phyloP scores from a whole-genome alignment of 2,888 invertebrate species.

The Caenorhabditis panamensis region DNA sequence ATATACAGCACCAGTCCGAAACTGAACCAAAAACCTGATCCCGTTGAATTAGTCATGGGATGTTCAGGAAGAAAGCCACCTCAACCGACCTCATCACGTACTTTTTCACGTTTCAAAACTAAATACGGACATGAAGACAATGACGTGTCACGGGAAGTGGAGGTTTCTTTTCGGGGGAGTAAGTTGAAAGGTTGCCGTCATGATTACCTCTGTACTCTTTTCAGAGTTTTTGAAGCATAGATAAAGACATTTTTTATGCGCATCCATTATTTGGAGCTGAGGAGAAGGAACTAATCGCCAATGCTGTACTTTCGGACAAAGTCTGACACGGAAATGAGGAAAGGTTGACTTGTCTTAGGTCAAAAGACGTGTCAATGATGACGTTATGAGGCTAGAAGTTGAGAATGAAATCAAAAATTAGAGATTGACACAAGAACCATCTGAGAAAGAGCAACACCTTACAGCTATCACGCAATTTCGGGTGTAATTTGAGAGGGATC shows the following conservation, averaged over 20 bases:
- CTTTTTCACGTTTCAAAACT: constrained; percentile 14
- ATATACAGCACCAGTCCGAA: constrained; percentile 2
- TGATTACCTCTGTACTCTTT: constrained; percentile 50
- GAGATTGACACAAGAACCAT: constrained; percentile 44
- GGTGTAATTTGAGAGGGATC: constrained; percentile 58
- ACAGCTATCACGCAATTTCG: constrained; percentile 53
- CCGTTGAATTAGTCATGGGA: constrained; percentile 44
- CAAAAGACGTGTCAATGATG: neutral
- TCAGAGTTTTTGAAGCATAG: constrained; percentile 53
- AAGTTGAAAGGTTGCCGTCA: constrained; percentile 49
- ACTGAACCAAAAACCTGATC: constrained; percentile 26
- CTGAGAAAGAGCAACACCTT: neutral
- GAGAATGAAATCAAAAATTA: constrained; percentile 34
- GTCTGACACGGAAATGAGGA: constrained; percentile 9
- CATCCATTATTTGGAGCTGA: constrained; percentile 43
- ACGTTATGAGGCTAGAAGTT: too few relatives aligned
- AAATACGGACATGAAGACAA: constrained; percentile 21
- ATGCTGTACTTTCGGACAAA: constrained; percentile 35
- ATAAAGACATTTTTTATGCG: constrained; percentile 45
- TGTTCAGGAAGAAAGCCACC: constrained; percentile 29
- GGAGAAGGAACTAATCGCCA: constrained; percentile 43
- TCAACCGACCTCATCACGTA: constrained; percentile 18
- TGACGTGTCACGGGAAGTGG: constrained; percentile 25
- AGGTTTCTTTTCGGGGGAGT: constrained; percentile 6
- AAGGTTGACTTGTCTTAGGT: neutral